Evolutionary conservation across 2,888 invertebrate genomes (phyloP), one percentile per base, ranked within the genome.

Genomic region (Siphonodentalium dalli): DNA sequence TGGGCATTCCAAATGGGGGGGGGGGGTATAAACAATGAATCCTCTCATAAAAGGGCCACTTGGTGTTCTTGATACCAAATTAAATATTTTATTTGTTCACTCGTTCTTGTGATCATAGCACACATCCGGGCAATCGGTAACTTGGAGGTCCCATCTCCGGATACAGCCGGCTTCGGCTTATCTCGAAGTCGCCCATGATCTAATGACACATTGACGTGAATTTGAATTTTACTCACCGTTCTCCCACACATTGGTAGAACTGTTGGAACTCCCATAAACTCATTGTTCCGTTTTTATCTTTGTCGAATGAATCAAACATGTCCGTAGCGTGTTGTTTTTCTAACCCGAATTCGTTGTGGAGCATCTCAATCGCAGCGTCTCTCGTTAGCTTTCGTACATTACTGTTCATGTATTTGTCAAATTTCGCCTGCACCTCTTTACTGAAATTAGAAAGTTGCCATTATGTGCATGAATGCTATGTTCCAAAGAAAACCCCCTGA

Each of bases 231-330:
- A 70, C 74, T 67, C 62, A 79, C 79, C 66, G 63, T 35, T 68
- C 65, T 5, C 79, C 79, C 37, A 75, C 72, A 24, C 69, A 66
- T 39, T 61, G 52, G 60, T 69, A 77, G 58, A 77, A 78, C 65
- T 75, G 74, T 49, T 78, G 74, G 58, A 78, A 79, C 56, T 79
- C 79, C 78, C 78, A 79, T 31, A 79, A 67, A 51, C 77, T 77
- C 74, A 79, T 77, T 33, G 73, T 67, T 8, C 70, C 74, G 46
- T 79, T 78, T 44, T 68, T 68, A 58, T 79, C 78, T 49, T 74
- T 75, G 61, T 79, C 79, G 51, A 78, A 79, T 3, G 76, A 70
- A 35, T 75, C 71, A 52, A 79, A 79, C 73, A 79, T 76, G 5
- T 64, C 62, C 29, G 63, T 65, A 0, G 75, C 77, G 51, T 78